phyloP scores from a whole-genome alignment of 2,113 vertebrate genomes.

The Melanerpes aurifrons region DNA sequence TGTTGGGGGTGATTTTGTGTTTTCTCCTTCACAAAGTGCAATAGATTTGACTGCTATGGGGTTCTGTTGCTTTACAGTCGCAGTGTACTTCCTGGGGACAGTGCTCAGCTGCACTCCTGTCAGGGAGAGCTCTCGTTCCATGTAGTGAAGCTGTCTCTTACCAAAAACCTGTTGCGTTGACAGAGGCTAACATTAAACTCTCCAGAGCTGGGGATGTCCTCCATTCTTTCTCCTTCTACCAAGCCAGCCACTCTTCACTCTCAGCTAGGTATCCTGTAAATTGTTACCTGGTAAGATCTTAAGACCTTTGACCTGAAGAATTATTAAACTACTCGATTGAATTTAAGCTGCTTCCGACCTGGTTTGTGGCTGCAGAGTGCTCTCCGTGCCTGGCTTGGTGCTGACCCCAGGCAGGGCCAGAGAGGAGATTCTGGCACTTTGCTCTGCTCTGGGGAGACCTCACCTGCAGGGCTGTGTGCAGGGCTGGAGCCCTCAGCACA shows the following conservation, averaged over 20 bases:
- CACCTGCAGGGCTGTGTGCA: too few relatives aligned
- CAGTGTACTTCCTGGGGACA: constrained; percentile 76
- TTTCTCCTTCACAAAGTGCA: constrained; percentile 85
- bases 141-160: constrained; percentile 80
- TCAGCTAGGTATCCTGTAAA: constrained; percentile 74
- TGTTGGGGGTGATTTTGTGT: too few relatives aligned
- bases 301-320: constrained; percentile 73
- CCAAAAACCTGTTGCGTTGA: constrained; percentile 79
- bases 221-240: constrained; percentile 76
- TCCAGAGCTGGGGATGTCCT: constrained; percentile 72
- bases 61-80: constrained; percentile 82
- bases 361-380: constrained; percentile 61
- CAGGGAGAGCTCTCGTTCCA: constrained; percentile 74
- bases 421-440: too few relatives aligned
- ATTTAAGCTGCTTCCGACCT: constrained; percentile 74
- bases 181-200: constrained; percentile 78
- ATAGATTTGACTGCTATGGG: constrained; percentile 86
- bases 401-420: too few relatives aligned
- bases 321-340: constrained; percentile 76
- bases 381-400: not conserved
- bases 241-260: constrained; percentile 72
- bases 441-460: not conserved
- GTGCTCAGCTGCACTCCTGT: constrained; percentile 76
- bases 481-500: too few relatives aligned
- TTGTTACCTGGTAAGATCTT: constrained; percentile 73